A percentile compares a stretch with the other conserved stretches of the same genome.
phyloP scores from a whole-genome alignment of 2,888 invertebrate species.

The Venusia cambrica region DNA sequence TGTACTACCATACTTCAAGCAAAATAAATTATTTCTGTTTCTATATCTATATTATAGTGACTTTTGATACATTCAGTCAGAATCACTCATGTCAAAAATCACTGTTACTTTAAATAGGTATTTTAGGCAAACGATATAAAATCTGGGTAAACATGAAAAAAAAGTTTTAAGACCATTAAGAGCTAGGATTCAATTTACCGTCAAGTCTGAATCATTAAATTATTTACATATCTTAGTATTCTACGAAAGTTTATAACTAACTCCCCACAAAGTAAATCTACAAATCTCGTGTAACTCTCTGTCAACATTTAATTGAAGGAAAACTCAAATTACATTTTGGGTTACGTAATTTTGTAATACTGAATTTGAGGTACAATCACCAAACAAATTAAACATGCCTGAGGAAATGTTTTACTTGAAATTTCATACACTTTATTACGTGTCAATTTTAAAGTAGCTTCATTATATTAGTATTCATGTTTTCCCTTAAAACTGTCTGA shows the following conservation, averaged over 20 bases:
- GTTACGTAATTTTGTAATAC: conserved; percentile 25
- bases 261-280: conserved; percentile 18
- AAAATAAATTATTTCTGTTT: no score
- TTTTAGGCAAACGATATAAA: no score
- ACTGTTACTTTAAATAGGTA: no score
- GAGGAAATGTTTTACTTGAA: conserved; percentile 15
- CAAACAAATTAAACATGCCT: conserved; percentile 26
- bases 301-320: conserved; percentile 39
- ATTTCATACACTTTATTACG: conserved; percentile 21
- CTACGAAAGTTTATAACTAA: conserved; percentile 13
- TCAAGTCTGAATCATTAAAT: no score
- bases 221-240: conserved; percentile 10
- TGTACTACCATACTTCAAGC: no score
- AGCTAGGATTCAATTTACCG: no score
- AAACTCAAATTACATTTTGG: conserved; percentile 31
- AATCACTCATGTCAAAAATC: no score
- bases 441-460: conserved; percentile 28
- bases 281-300: conserved; percentile 24
- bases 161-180: no score
- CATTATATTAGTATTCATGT: conserved; percentile 32
- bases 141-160: no score
- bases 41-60: no score
- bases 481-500: conserved; percentile 32
- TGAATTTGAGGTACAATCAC: conserved; percentile 29
- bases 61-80: no score